These are phyloP conservation scores for Chamaetylas fuelleborni DNA, from an alignment of 2,113 vertebrate genomes.

Conservation along the genomic window DNA sequence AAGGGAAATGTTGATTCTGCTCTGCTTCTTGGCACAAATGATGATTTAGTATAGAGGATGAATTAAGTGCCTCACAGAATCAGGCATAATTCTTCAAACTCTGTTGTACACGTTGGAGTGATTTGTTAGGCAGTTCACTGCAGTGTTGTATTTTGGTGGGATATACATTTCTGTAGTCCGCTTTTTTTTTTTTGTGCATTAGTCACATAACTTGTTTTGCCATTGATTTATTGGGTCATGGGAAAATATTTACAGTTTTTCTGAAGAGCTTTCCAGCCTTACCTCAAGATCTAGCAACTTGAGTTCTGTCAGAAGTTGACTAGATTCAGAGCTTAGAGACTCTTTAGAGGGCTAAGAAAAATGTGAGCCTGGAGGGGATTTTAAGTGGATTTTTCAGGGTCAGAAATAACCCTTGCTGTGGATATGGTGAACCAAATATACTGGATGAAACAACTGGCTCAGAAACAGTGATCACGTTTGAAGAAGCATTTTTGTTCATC, in stretches of 20 bases:
- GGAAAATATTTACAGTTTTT: neutral
- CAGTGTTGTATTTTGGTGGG: neutral
- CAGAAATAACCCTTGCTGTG: neutral
- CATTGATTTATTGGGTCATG: neutral
- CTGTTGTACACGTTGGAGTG: neutral
- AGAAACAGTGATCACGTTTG: fast-evolving
- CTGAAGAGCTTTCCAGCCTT: neutral
- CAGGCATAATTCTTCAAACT: neutral
- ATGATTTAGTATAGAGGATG: neutral
- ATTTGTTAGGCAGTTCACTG: neutral
- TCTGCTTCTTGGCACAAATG: neutral
- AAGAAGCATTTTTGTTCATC: neutral
- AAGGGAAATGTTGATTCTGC: neutral
- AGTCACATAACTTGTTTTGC: neutral
- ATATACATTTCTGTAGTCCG: neutral
- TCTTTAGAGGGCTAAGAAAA: neutral
- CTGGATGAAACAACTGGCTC: neutral
- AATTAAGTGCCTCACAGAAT: neutral
- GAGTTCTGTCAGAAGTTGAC: neutral
- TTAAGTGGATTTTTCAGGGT: neutral
- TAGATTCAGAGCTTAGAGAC: neutral
- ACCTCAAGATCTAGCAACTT: neutral
- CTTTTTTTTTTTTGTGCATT: neutral
- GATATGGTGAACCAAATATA: neutral
- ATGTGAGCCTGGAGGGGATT: neutral